Conservation (phyloP, 2,888 invertebrate genomes). For the Papilio gigon region DNA sequence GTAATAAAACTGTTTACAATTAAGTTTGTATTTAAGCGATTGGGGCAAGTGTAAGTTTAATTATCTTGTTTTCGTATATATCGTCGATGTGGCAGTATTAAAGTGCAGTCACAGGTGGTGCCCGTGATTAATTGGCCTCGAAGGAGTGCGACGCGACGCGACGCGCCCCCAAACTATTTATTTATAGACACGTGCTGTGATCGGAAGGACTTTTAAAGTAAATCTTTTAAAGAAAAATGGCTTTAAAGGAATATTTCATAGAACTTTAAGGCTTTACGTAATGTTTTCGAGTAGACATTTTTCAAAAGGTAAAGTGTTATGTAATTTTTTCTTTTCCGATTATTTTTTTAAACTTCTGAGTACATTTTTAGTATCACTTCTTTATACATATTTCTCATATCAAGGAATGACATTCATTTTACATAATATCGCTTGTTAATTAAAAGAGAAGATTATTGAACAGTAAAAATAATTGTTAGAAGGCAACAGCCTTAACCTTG, state of each 20-base stretch:
- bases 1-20: conserved; percentile 9
- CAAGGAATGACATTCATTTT: too few relatives aligned
- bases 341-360: too few relatives aligned
- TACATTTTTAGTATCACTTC: too few relatives aligned
- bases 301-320: too few relatives aligned
- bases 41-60: conserved; percentile 39
- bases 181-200: conserved; percentile 56
- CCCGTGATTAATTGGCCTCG: conserved; percentile 70
- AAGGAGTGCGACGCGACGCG: conserved; percentile 56
- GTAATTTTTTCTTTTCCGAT: too few relatives aligned
- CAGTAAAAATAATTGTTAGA: too few relatives aligned
- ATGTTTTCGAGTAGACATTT: too few relatives aligned
- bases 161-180: conserved; percentile 59
- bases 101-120: conserved; percentile 71
- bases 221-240: conserved; percentile 52
- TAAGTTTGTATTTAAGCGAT: conserved; percentile 19
- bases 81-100: conserved; percentile 57
- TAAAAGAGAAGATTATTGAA: too few relatives aligned
- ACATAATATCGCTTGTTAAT: too few relatives aligned
- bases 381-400: too few relatives aligned
- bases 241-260: background rate
- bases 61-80: conserved; percentile 53
- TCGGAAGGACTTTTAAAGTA: conserved; percentile 55
- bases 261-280: conserved; percentile 1
- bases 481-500: too few relatives aligned